Evolutionary conservation across 2,113 vertebrate genomes (phyloP), one percentile per base, ranked within the genome.

Genomic region (Neodontobutis hainanensis): DNA sequence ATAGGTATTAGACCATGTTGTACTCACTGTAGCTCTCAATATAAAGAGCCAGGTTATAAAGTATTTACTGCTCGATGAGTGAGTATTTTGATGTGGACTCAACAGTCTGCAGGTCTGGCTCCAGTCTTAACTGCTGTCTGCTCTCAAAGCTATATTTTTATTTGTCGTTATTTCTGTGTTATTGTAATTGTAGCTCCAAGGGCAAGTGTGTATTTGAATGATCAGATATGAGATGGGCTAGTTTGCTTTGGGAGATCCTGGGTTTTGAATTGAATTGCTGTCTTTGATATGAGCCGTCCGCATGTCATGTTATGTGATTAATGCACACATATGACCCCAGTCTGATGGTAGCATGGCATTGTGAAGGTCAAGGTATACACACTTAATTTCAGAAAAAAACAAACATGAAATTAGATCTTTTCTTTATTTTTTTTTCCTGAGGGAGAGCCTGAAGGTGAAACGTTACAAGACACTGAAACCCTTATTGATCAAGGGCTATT

Each of bases 401-500:
- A 75, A 67, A 67, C 46, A 51, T 73, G 49, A 73, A 80, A 74
- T 2, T 0, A 12, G 63, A 45, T 12, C 36, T 47, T 49, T 72
- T n/a, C n/a, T n/a, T n/a, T n/a, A n/a, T n/a, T n/a, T n/a, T n/a
- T 42, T 65, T 52, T 61, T 49, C 48, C 40, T 27, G 10, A 65
- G 72, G 73, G 7, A 44, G 80, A 75, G 71, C 50, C 78, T 84
- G 81, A 89, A 87, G 90, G 89, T 86, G 70, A 90, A 81, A 83
- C 16, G 19, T 68, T 76, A 73, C 77, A 78, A 80, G 91, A 92
- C 90, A 92, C 87, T 70, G 55, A 90, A 90, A 73, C 77, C 87
- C 68, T 65, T 83, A 92, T 93, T 61, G 87, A 93, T 92, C 80
- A 65, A 0, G 32, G 60, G 83, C 90, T 93, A 92, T 92, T 92